Evolutionary conservation across 1,140 invertebrate genomes (phyloP), one percentile per base, ranked within the genome.

Genomic region (Pomacea maculata): DNA sequence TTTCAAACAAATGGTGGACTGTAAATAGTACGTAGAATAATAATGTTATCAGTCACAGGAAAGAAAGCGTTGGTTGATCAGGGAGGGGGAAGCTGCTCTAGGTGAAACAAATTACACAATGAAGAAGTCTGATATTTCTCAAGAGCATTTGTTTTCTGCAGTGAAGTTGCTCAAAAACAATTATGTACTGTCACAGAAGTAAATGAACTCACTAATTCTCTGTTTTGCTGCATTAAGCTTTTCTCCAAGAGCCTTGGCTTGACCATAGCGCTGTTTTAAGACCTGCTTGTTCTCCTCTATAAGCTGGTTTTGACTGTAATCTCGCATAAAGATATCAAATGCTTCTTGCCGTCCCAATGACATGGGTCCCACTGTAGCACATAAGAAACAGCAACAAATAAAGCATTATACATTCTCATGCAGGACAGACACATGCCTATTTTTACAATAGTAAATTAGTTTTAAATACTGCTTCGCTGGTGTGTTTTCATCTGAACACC

Each of bases 281-380:
- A 83, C 77, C 15, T 80, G 72, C 82, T 92, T 92, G 75, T 90
- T 90, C 5, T 88, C 86, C 34, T 91, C 89, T 65, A 92, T 91
- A 12, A 82, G 76, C 21, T 86, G 75, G 80, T 90, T 91, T 11
- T 90, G 84, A 7, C 83, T 64, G 77, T 91, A 91, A 83, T 92
- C 91, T 61, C 89, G 81, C 65, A 88, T 81, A 83, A 91, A 92
- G 57, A 89, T 86, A 79, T 92, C 91, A 86, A 92, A 92, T 10
- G 91, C 91, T 85, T 92, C 90, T 77, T 91, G 89, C 81, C 91
- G 84, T 57, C 91, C 91, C 75, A 89, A 64, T 8, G 91, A 91
- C 89, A 92, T 89, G 71, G 90, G 85, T 71, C 90, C 90, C 86
- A 92, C 91, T 92, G 82, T 52, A 86, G 83, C 19, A 84, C 54